Evolutionary conservation across 2,113 vertebrate genomes (phyloP).

Genomic region (Spermophilus dauricus): DNA sequence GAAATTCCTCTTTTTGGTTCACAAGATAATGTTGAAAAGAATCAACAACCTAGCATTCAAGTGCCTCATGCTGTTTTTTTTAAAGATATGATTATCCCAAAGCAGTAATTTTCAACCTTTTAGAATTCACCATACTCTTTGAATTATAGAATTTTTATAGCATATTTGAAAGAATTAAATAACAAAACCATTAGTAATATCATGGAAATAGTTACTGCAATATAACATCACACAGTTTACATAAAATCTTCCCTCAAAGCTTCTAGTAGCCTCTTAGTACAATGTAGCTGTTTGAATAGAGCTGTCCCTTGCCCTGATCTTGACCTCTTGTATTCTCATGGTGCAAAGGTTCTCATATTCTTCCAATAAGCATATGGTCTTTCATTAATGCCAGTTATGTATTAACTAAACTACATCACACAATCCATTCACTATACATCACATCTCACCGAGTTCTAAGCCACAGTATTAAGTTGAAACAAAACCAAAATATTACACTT

Average conservation of each 20-base stretch:
- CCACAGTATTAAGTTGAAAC: neutral
- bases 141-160: conserved; percentile 2
- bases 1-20: neutral
- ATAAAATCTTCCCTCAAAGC: neutral
- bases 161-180: conserved; percentile 2
- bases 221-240: neutral
- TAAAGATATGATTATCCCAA: neutral
- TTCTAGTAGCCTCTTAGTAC: neutral
- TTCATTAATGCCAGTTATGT: neutral
- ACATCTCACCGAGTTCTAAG: neutral
- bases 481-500: neutral
- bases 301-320: neutral
- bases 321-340: neutral
- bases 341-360: neutral
- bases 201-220: neutral
- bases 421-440: neutral
- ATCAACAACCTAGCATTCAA: neutral
- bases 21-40: neutral
- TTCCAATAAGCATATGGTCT: neutral
- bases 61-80: neutral
- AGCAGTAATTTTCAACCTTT: conserved; percentile 17
- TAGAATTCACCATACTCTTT: neutral
- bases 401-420: neutral
- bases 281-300: neutral
- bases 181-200: neutral